These are phyloP conservation scores for Digitonthophagus gazella DNA, from an alignment of 2,888 invertebrate species.

Conservation along the genomic window DNA sequence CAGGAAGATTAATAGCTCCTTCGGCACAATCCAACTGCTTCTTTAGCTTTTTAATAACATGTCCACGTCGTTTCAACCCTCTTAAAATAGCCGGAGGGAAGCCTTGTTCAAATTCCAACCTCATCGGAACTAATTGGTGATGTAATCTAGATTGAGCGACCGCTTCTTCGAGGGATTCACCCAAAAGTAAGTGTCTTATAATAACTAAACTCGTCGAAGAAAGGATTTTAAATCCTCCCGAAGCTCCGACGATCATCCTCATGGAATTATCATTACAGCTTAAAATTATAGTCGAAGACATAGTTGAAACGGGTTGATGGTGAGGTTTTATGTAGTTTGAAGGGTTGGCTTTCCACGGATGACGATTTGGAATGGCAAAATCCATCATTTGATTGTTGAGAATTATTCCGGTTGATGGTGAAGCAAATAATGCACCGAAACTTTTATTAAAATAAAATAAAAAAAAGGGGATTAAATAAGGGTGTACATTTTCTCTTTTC, in stretches of 20 bases:
- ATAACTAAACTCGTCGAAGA: conserved; percentile 69
- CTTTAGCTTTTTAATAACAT: conserved; percentile 27
- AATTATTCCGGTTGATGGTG: conserved; percentile 71
- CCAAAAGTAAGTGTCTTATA: conserved; percentile 65
- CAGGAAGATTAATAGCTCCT: conserved; percentile 24
- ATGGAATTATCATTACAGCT: conserved; percentile 58
- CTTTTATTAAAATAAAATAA: conserved; percentile 43
- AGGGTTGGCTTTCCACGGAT: conserved; percentile 69
- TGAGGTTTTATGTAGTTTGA: conserved; percentile 78
- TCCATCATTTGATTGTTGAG: conserved; percentile 86
- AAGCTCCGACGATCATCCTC: conserved; percentile 67
- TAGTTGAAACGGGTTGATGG: conserved; percentile 82
- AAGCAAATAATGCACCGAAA: conserved; percentile 75
- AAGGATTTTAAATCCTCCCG: conserved; percentile 85
- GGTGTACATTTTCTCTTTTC: too few species aligned
- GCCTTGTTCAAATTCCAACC: conserved; percentile 63
- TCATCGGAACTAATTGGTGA: conserved; percentile 83
- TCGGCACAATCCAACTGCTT: conserved; percentile 5
- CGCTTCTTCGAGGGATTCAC: conserved; percentile 62
- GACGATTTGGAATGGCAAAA: conserved; percentile 65
- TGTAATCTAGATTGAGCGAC: conserved; percentile 74
- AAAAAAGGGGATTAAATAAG: background rate
- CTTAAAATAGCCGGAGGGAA: conserved; percentile 46
- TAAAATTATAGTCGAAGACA: conserved; percentile 77
- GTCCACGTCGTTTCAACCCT: conserved; percentile 28